phyloP scores from a whole-genome alignment of 30 jellyfish, hydroid and myxozoan genomes.

The Pseudorhiza aurosa region DNA sequence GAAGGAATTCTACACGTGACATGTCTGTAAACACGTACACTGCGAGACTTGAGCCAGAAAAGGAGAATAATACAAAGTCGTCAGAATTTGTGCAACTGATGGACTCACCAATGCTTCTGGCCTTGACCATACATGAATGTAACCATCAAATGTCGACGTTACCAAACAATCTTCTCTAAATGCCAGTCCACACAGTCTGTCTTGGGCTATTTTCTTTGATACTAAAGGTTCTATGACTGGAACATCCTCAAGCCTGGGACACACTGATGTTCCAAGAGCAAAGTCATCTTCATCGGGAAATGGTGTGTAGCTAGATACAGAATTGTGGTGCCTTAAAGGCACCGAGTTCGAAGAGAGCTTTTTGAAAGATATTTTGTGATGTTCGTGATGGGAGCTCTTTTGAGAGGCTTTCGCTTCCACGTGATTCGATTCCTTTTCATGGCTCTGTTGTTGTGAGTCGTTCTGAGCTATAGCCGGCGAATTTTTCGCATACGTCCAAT shows the following conservation, averaged over 20 bases:
- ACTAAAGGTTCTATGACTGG: conserved; percentile 88
- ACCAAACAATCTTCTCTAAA: conserved; percentile 95
- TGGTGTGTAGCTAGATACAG: conserved; percentile 87
- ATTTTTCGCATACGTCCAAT: conserved; percentile 78
- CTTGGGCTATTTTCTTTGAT: conserved; percentile 88
- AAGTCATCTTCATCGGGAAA: conserved; percentile 69
- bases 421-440: conserved; percentile 13
- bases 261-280: conserved; percentile 66
- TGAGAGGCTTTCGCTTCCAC: conserved; percentile 19
- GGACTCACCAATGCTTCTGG: conserved; percentile 81
- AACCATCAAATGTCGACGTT: conserved; percentile 89
- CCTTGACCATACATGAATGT: conserved; percentile 96
- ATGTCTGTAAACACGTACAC: background rate
- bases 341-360: conserved; percentile 62
- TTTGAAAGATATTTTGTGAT: conserved; percentile 30
- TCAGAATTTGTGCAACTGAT: background rate
- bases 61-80: background rate
- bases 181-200: conserved; percentile 86
- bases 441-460: conserved; percentile 16
- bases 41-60: background rate
- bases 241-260: conserved; percentile 88
- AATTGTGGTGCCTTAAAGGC: conserved; percentile 70
- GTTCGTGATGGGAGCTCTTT: conserved; percentile 39
- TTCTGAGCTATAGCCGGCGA: conserved; percentile 17
- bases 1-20: too few relatives aligned